Base-by-base conservation (phyloP, 2,888 invertebrate species). In the Druceiella hillmani region DNA sequence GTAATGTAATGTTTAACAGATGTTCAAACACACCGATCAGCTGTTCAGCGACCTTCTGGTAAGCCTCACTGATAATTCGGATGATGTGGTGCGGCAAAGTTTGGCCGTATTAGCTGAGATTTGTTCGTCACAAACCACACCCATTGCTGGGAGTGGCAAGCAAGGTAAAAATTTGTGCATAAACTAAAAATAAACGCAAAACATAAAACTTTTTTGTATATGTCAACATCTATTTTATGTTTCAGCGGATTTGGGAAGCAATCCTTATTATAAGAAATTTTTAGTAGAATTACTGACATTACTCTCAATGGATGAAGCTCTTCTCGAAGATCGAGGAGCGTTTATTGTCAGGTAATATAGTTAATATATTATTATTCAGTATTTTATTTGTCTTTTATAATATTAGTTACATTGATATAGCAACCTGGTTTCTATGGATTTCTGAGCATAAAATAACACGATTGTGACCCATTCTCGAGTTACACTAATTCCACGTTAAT, bases 61-160 rank as follows among this genome's bases (percentile, higher is more conserved):
- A 52, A 86, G 88, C 16, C 73, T 99, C 31, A 86, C 90, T 20
- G 97, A 98, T 67, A 80, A 82, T 42, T 84, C 93, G 0, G 95
- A 98, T 66, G 94, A 97, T 74, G 97, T 97, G 37, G 94, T 97
- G 28, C 81, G 94, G 38, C 84, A 95, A 59, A 87, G 88, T 59
- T 75, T 99, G 37, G 90, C 93, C 54, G 93, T 97, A 36, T 77
- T 98, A 46, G 89, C 95, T 2, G 85, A 87, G 74, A 79, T 89
- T 46, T 71, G 71, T 60, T 63, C 65, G 17, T 61, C 64, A 52
- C 45, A 42, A 3, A 37, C 40, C 10, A 17, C 40, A 6, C 14
- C 38, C 13, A 44, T 41, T 16, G 22, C 29, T 5, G 11, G 11
- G 9, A 5, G n/a, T 7, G 11, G 10, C 27, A 10, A 11, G 12